Base-by-base conservation (phyloP, 2,888 invertebrate species). In the Hyalella azteca region DNA sequence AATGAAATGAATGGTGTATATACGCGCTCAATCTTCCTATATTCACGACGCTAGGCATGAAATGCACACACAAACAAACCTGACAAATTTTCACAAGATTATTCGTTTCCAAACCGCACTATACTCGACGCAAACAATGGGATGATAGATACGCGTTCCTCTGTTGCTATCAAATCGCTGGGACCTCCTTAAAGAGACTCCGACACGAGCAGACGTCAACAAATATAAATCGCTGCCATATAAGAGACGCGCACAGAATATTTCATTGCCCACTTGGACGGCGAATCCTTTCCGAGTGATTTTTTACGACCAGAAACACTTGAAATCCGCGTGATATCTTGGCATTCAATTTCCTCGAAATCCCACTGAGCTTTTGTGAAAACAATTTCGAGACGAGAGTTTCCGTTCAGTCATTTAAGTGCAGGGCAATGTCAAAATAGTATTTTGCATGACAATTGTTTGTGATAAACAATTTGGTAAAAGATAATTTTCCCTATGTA, bases 231-330 rank as follows among this genome's bases (percentile, higher is more conserved):
- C 36, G 66, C 36, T 36, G 32, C 66, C n/a, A n/a, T n/a, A 36
- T 36, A n/a, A 32, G 66, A 66, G 66, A 66, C 66, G 66, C 66
- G 22, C 66, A 32, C 36, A 66, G 66, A 66, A 66, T 66, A 66
- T 66, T 66, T 66, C 29, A 32, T n/a, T 19, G 36, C 19, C 29
- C n/a, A 5, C 39, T 66, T 66, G 36, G 36, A 66, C n/a, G n/a
- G 19, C 22, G 66, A 66, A 66, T 66, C 66, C 66, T 32, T 66
- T 66, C 36, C 66, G 36, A 66, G 32, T n/a, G 66, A 66, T 36
- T 66, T 66, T 66, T 66, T 66, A 66, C 36, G 36, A 36, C 36
- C 66, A 66, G 66, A 66, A 66, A 66, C 36, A 66, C 36, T 66
- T 32, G 66, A 66, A 36, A 66, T 66, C 66, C 66, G 11, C 19